Percentiles rank a stretch among this genome's conserved stretches.
phyloP scores from a whole-genome alignment of 1,140 invertebrate genomes.

The Nebria ingens region DNA sequence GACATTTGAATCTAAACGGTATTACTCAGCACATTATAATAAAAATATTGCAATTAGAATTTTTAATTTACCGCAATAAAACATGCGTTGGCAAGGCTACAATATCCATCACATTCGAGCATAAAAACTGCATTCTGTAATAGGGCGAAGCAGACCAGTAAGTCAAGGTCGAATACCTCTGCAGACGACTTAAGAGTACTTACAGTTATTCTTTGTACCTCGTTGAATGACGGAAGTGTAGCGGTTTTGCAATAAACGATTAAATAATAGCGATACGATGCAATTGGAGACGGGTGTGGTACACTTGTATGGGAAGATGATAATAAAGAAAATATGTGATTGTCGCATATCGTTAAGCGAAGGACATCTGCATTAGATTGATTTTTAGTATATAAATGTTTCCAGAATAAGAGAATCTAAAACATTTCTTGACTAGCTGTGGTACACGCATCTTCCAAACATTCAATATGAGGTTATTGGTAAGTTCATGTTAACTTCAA shows the following conservation, averaged over 20 bases:
- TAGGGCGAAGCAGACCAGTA: not conserved
- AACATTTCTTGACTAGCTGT: not conserved
- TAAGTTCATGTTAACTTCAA: not conserved
- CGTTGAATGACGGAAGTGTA: not conserved
- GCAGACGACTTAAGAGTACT: not conserved
- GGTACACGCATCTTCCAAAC: not conserved
- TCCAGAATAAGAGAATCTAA: not conserved
- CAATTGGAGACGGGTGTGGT: not conserved
- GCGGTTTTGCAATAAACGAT: not conserved
- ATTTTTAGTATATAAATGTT: not conserved
- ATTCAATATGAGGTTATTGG: not conserved
- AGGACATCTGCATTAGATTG: not conserved
- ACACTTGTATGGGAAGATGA: not conserved
- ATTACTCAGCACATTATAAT: too few species aligned
- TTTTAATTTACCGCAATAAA: not conserved
- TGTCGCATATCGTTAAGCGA: not conserved
- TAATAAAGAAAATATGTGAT: slow-evolving; percentile 4
- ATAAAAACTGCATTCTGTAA: not conserved
- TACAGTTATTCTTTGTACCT: not conserved
- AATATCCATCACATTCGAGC: not conserved
- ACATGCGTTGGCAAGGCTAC: not conserved
- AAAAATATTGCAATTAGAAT: too few species aligned
- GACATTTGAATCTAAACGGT: too few species aligned
- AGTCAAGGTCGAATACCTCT: not conserved
- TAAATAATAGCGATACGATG: not conserved